Evolutionary conservation across 1,140 invertebrate genomes (phyloP).

Genomic region (Physella acuta): DNA sequence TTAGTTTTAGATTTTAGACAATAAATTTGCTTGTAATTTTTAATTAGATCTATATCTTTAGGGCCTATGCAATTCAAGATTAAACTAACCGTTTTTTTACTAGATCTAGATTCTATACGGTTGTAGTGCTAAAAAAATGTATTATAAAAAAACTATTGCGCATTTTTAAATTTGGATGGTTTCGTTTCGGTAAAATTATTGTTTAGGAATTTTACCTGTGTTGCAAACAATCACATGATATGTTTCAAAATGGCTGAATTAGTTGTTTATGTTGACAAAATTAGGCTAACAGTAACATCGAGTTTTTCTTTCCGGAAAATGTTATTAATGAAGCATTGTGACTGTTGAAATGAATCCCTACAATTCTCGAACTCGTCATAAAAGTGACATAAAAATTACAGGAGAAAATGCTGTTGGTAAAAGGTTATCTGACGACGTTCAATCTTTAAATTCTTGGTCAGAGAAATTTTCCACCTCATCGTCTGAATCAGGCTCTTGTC

Average conservation of each 20-base stretch:
- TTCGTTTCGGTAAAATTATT: too few relatives aligned
- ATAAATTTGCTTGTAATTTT: too few relatives aligned
- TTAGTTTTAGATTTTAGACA: too few relatives aligned
- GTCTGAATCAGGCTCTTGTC: not conserved
- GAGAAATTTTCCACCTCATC: not conserved
- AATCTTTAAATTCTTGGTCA: slow-evolving; percentile 12
- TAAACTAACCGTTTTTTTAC: too few relatives aligned
- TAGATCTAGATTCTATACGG: too few relatives aligned
- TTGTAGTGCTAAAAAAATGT: too few relatives aligned
- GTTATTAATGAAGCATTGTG: not conserved
- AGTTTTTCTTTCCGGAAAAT: not conserved
- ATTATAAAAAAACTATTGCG: too few relatives aligned
- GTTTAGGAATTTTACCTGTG: too few relatives aligned
- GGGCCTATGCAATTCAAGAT: too few relatives aligned
- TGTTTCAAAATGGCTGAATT: slow-evolving; percentile 19
- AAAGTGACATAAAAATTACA: not conserved
- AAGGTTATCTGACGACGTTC: not conserved
- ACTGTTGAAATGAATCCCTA: not conserved
- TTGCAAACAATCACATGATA: slow-evolving; percentile 18
- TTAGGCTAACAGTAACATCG: not conserved
- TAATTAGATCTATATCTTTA: too few relatives aligned
- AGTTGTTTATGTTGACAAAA: not conserved
- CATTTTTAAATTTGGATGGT: too few relatives aligned
- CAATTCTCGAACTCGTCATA: not conserved
- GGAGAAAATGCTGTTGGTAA: not conserved